Conservation (phyloP, 2,113 vertebrate species). For the Laticauda colubrina region DNA sequence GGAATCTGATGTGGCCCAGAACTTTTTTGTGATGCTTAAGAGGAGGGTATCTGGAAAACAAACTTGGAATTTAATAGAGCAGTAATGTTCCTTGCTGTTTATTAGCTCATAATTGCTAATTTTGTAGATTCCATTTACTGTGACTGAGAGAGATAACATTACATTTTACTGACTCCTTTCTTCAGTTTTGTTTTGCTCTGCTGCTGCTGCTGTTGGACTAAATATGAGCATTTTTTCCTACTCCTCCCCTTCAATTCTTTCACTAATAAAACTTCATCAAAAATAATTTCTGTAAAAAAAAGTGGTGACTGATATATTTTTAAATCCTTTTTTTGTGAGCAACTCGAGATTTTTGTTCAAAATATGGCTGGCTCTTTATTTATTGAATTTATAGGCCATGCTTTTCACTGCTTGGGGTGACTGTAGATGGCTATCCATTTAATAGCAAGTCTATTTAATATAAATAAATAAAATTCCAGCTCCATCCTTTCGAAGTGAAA, state of each 20-base stretch:
- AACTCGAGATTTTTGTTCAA: not conserved
- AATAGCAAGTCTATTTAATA: not conserved
- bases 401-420: not conserved
- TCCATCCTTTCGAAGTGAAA: slow-evolving; percentile 37
- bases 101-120: slow-evolving; percentile 24
- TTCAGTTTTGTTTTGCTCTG: slow-evolving; percentile 9
- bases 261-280: slow-evolving; percentile 51
- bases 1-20: not conserved
- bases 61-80: not conserved
- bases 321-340: not conserved
- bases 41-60: not conserved
- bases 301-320: not conserved
- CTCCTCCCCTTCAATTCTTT: slow-evolving; percentile 27
- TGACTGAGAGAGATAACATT: slow-evolving; percentile 39
- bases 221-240: slow-evolving; percentile 27
- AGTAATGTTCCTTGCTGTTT: not conserved
- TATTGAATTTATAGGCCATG: not conserved
- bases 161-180: slow-evolving; percentile 23
- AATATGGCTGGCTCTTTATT: not conserved
- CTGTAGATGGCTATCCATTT: not conserved
- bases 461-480: slow-evolving; percentile 24
- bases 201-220: slow-evolving; percentile 15
- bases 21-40: not conserved
- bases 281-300: slow-evolving; percentile 48
- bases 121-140: slow-evolving; percentile 36